A percentile compares a stretch with the other conserved stretches of the same genome.
Conservation (phyloP, 2,113 vertebrate genomes). For the Amia ocellicauda region DNA sequence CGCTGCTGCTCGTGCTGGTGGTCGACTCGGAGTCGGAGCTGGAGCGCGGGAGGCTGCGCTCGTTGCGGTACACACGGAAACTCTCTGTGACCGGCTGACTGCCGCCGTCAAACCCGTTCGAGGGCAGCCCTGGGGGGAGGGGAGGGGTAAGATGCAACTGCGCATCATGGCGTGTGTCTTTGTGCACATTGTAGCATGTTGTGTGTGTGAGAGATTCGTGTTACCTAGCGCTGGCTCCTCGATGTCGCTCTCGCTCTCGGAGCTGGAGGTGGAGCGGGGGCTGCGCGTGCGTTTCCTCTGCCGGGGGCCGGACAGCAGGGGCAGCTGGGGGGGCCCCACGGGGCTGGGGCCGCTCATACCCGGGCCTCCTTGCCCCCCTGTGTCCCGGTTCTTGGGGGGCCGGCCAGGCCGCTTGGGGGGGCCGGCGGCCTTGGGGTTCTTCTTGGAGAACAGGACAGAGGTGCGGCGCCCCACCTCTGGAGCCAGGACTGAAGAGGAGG, state of each 20-base stretch:
- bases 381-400: constrained; percentile 90
- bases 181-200: neutral
- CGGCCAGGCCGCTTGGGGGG: constrained; percentile 93
- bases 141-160: neutral
- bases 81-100: constrained; percentile 95
- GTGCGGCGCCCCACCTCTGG: constrained; percentile 95
- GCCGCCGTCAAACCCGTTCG: constrained; percentile 89
- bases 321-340: constrained; percentile 88
- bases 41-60: constrained; percentile 89
- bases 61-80: constrained; percentile 92
- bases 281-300: constrained; percentile 88
- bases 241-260: constrained; percentile 89
- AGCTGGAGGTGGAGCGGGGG: constrained; percentile 87
- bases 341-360: constrained; percentile 80
- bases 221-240: constrained; percentile 27
- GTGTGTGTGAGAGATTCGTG: neutral
- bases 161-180: neutral
- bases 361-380: constrained; percentile 67
- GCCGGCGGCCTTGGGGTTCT: constrained; percentile 90
- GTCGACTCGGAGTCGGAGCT: constrained; percentile 96
- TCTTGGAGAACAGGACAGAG: constrained; percentile 96
- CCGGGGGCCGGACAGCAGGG: constrained; percentile 71
- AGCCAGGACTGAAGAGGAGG: constrained; percentile 82
- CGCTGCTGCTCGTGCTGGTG: constrained; percentile 95
- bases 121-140: constrained; percentile 74